phyloP scores from a whole-genome alignment of 2,888 invertebrate species.

The Apomyelois bistriatella region DNA sequence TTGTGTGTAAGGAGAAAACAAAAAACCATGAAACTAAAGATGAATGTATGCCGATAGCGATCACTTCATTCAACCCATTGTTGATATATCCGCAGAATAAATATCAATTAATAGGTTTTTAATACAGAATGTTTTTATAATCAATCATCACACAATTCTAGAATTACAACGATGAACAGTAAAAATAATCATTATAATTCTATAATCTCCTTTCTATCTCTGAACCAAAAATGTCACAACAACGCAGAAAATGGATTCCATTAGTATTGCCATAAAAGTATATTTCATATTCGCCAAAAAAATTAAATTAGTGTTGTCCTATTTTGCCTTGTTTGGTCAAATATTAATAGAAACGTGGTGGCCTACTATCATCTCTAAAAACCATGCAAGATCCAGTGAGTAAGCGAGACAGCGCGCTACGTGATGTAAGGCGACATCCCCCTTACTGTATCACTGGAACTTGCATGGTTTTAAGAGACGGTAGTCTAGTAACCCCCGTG shows the following conservation, averaged over 20 bases:
- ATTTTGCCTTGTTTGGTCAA: too few relatives aligned
- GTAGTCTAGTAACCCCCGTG: too few relatives aligned
- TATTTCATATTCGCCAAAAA: not conserved
- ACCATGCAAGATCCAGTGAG: too few relatives aligned
- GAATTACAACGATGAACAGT: slow-evolving; percentile 30
- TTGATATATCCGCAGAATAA: slow-evolving; percentile 38
- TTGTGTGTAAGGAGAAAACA: slow-evolving; percentile 34
- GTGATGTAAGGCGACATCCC: too few relatives aligned
- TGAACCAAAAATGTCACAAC: slow-evolving; percentile 75
- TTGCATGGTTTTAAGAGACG: too few relatives aligned
- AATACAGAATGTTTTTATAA: slow-evolving; percentile 28
- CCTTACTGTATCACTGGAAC: too few relatives aligned
- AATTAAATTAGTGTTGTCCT: too few relatives aligned
- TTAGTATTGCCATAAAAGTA: slow-evolving; percentile 21
- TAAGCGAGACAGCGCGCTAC: too few relatives aligned
- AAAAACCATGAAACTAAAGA: slow-evolving; percentile 44
- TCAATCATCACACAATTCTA: slow-evolving; percentile 44
- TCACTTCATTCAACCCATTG: slow-evolving; percentile 73
- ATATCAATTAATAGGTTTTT: slow-evolving; percentile 26
- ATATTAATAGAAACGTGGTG: too few relatives aligned
- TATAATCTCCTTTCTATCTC: too few relatives aligned
- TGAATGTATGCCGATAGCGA: slow-evolving; percentile 63
- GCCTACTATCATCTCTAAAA: too few relatives aligned
- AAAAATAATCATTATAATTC: slow-evolving; percentile 16
- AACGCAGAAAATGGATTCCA: slow-evolving; percentile 78